Percentiles rank a stretch among this genome's conserved stretches.
Evolutionary conservation across 2,113 vertebrate species (phyloP).

Genomic region (Tachuris rubrigastra): DNA sequence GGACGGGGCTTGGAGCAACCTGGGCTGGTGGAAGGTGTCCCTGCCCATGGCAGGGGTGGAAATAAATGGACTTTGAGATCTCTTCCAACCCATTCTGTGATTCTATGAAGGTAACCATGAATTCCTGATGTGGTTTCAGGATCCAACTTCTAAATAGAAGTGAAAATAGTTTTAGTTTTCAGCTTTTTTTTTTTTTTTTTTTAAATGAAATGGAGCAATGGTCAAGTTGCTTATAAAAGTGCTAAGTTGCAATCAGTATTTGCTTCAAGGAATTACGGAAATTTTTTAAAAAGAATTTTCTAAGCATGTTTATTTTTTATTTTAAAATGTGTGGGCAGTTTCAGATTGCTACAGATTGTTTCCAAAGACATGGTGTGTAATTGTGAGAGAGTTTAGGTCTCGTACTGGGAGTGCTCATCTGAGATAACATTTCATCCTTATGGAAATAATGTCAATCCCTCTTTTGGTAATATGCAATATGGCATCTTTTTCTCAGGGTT

Average conservation of each 20-base stretch:
- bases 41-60: background rate
- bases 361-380: background rate
- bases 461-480: background rate
- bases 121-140: background rate
- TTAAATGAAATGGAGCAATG: background rate
- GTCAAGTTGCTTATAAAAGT: background rate
- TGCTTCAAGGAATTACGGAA: background rate
- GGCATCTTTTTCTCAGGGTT: slow-evolving; percentile 64
- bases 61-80: background rate
- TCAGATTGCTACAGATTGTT: background rate
- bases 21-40: background rate
- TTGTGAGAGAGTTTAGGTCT: background rate
- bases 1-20: background rate
- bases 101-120: slow-evolving; percentile 66
- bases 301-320: background rate
- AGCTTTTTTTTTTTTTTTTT: background rate
- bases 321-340: background rate
- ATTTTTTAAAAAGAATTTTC: background rate
- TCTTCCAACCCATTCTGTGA: background rate
- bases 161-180: background rate
- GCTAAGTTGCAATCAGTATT: background rate
- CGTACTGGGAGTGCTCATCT: background rate
- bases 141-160: background rate
- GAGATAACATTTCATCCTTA: background rate
- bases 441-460: background rate